phyloP scores from a whole-genome alignment of 1,140 invertebrate genomes.

The Manduca sexta region DNA sequence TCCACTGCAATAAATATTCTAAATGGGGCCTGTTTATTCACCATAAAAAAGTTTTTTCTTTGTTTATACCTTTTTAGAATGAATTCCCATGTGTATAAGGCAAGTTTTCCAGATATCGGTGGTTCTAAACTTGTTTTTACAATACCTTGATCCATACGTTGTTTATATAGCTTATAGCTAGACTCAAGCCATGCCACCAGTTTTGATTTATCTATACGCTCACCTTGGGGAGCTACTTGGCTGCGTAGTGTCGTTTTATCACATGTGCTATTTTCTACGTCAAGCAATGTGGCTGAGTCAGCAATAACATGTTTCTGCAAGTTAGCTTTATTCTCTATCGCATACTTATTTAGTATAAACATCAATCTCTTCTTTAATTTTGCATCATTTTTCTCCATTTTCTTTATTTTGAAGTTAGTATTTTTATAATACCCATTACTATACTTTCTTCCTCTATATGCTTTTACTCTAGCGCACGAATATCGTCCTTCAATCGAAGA shows the following conservation, averaged over 20 bases:
- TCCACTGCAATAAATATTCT: slow-evolving; percentile 54
- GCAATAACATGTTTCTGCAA: too few relatives aligned
- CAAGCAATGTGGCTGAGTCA: too few relatives aligned
- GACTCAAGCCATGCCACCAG: slow-evolving; percentile 50
- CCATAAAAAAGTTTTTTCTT: slow-evolving; percentile 52
- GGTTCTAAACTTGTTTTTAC: slow-evolving; percentile 38
- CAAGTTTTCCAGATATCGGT: slow-evolving; percentile 41
- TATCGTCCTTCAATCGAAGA: too few relatives aligned
- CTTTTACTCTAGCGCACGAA: slow-evolving; percentile 31
- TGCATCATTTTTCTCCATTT: slow-evolving; percentile 52
- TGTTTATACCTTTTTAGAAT: slow-evolving; percentile 54
- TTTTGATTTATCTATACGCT: slow-evolving; percentile 21
- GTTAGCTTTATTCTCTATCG: not conserved
- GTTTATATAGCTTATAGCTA: slow-evolving; percentile 50
- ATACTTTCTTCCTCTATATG: slow-evolving; percentile 42
- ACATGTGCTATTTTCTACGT: too few relatives aligned
- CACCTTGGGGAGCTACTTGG: not conserved
- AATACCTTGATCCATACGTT: slow-evolving; percentile 24
- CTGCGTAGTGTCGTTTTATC: too few relatives aligned
- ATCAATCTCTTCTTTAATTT: slow-evolving; percentile 36
- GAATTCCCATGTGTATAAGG: slow-evolving; percentile 53
- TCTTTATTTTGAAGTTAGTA: slow-evolving; percentile 43
- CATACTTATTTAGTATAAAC: slow-evolving; percentile 16
- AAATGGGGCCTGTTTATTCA: slow-evolving; percentile 39
- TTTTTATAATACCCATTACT: slow-evolving; percentile 34